Base-by-base conservation (phyloP, 92 coral and sea anemone genomes). In the Pocillopora meandrina region DNA sequence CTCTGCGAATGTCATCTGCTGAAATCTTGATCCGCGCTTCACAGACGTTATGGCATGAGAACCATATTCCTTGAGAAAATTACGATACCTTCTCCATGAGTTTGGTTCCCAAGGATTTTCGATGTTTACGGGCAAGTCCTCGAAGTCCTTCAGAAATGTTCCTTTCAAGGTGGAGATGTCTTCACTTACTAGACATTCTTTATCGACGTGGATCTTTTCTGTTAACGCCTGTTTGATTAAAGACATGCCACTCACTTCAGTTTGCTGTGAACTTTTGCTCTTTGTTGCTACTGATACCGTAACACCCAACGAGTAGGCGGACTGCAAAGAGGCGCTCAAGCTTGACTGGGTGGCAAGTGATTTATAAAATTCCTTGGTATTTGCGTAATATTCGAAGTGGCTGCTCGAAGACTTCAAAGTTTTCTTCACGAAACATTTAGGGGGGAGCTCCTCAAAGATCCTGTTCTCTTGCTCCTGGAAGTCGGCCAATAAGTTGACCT, bases 1-100 rank as follows among this genome's bases (percentile, higher is more conserved):
- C 26, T 59, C 36, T 9, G 84, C 78, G 61, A 86, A 86, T 19
- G 89, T 52, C 67, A 79, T 79, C 19, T 86, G 89, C 57, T 72
- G 18, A 74, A 84, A 21, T 17, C 88, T 84, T 34, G 84, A 18
- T 34, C 88, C 88, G 26, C 56, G 10, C 8, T 17, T 55, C 13
- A 63, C 76, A 3, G 47, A 42, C 20, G 84, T 77, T 18, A 84
- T 71, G 18, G 65, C 34, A 36, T 84, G 88, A n/a, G 88, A 84
- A n/a, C 88, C 87, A 65, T 87, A 77, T 9, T 60, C 56, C 2
- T 74, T 14, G 0, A 87, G 35, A 52, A 87, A 87, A 42, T 5
- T 13, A 11, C 75, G 14, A 77, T 87, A 87, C 6, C 16, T 8
- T 17, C 72, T 36, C 90, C 90, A 87, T 7, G 90, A 87, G 14